Evolutionary conservation across 2,113 vertebrate species (phyloP), one percentile per base, ranked within the genome.

Genomic region (Erythrocercus mccallii): DNA sequence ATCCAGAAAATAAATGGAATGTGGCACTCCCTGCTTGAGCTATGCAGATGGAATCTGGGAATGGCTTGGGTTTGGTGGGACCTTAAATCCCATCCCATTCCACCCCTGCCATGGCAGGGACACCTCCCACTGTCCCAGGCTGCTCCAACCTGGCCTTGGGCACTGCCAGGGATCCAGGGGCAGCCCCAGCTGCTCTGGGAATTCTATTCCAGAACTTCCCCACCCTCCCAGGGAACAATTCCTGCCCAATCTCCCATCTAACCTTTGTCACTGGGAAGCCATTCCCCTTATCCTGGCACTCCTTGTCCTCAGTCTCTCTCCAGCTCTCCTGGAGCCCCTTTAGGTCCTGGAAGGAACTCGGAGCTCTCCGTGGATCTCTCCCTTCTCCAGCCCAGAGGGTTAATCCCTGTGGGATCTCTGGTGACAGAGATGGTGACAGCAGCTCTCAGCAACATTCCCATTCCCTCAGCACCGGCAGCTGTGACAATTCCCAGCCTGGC

Each of bases 401-500:
- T 9, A 42, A 44, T 38, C 47, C 37, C 13, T 3, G 60, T 25
- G n/a, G 35, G 44, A 45, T 40, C 48, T 3, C 23, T 1, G 1
- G 25, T 9, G 48, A 5, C 56, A 54, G 4, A 35, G 18, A 5
- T 1, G 3, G 33, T 7, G 30, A 11, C 40, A 23, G 47, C 35
- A 42, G 71, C 56, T 7, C 37, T 12, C 56, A 20, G 7, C 12
- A 24, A 10, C 31, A 2, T 11, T 3, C 35, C 4, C 2, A 0
- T 10, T 11, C 62, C 58, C 51, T 64, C 40, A 4, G 50, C 23
- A 9, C 16, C 57, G 24, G 19, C 22, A 11, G 14, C 11, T 1
- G 11, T 3, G 2, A 5, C 35, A 44, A 5, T 16, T 8, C 62
- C 10, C 54, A 30, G 51, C 25, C 40, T 24, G 70, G 65, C 51